These are phyloP conservation scores for Bellardia pandia DNA, from an alignment of 2,888 invertebrate genomes.

Conservation along the genomic window DNA sequence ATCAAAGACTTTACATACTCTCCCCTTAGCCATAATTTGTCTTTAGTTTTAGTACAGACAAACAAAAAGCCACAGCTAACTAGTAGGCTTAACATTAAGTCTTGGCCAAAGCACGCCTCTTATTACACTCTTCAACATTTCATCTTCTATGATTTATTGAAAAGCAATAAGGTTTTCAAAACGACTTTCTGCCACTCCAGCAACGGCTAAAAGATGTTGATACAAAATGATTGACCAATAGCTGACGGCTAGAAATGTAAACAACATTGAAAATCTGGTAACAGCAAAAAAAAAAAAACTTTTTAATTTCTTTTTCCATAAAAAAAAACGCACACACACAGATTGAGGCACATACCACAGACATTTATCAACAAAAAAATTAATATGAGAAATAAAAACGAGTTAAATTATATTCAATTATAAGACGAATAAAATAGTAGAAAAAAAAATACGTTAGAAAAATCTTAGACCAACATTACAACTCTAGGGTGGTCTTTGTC, in stretches of 20 bases:
- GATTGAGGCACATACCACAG: conserved; percentile 51
- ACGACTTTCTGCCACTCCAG: conserved; percentile 45
- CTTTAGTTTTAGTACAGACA: background rate
- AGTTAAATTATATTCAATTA: conserved; percentile 73
- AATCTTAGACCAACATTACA: conserved; percentile 21
- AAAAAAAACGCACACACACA: conserved; percentile 24
- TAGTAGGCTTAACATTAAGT: conserved; percentile 20
- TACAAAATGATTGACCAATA: conserved; percentile 72
- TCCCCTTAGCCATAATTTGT: background rate
- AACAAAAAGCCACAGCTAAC: background rate
- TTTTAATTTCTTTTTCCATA: conserved; percentile 69
- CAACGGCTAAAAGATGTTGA: conserved; percentile 54
- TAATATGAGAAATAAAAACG: conserved; percentile 41
- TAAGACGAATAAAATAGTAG: conserved; percentile 33
- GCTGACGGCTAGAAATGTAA: conserved; percentile 70
- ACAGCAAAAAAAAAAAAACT: conserved; percentile 49
- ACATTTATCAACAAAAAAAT: conserved; percentile 34
- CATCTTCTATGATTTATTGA: conserved; percentile 64
- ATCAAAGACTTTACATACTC: background rate
- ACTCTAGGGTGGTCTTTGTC: conserved; percentile 68
- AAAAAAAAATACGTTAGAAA: conserved; percentile 35
- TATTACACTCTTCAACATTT: conserved; percentile 52
- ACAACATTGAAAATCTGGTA: conserved; percentile 60
- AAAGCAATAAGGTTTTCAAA: conserved; percentile 64
- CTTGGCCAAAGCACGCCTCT: conserved; percentile 51